Evolutionary conservation across 2,113 vertebrate genomes (phyloP).

Genomic region (Aplodontia rufa): DNA sequence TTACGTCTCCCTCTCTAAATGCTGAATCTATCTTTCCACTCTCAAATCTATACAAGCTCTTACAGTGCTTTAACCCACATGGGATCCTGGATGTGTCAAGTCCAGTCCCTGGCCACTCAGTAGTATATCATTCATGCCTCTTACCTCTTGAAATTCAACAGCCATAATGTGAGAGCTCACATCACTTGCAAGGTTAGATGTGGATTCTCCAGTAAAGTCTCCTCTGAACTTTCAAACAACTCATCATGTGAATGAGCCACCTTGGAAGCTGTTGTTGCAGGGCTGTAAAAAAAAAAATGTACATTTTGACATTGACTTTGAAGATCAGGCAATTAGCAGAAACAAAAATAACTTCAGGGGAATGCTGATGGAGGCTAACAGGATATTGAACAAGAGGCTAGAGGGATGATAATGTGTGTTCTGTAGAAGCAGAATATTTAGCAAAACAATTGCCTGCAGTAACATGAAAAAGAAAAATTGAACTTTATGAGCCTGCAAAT

Average conservation of each 20-base stretch:
- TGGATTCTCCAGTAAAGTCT: not conserved
- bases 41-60: not conserved
- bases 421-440: not conserved
- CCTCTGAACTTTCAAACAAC: not conserved
- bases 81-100: not conserved
- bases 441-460: not conserved
- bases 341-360: not conserved
- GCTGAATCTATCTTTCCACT: not conserved
- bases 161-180: not conserved
- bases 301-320: not conserved
- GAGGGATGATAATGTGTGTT: not conserved
- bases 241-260: not conserved
- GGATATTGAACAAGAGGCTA: not conserved
- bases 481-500: not conserved
- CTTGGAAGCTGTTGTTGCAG: not conserved
- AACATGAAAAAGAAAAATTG: not conserved
- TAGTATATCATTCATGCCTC: not conserved
- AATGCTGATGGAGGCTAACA: not conserved
- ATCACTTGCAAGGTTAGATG: not conserved
- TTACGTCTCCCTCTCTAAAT: not conserved
- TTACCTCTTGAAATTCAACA: not conserved
- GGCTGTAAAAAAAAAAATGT: not conserved
- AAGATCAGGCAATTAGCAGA: not conserved
- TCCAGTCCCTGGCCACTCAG: not conserved
- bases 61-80: not conserved